phyloP scores from a whole-genome alignment of 2,888 invertebrate genomes.

The Hirtodrosophila trivittata region DNA sequence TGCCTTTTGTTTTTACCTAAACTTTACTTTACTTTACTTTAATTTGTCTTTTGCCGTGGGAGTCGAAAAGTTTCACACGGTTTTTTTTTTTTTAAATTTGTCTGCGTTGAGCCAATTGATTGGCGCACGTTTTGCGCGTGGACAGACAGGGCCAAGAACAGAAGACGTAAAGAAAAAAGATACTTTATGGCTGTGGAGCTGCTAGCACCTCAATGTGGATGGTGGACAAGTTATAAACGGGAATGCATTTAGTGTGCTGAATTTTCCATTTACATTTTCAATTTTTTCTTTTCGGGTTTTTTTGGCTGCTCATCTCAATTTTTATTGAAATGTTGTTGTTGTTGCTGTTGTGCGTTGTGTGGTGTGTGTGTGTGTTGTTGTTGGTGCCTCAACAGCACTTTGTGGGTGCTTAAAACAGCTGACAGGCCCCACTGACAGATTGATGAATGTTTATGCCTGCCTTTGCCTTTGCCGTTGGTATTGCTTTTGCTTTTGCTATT shows the following conservation, averaged over 20 bases:
- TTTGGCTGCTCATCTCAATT: conserved; percentile 44
- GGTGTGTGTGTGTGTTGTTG: conserved; percentile 7
- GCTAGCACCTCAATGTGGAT: too few relatives aligned
- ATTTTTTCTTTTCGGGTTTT: conserved; percentile 21
- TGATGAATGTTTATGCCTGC: conserved; percentile 77
- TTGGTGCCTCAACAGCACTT: conserved; percentile 68
- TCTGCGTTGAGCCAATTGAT: conserved; percentile 61
- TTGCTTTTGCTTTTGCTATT: background rate
- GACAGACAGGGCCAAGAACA: conserved; percentile 27
- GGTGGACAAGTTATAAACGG: background rate
- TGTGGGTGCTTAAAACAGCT: conserved; percentile 81
- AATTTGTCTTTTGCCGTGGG: conserved; percentile 74
- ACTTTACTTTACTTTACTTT: conserved; percentile 44
- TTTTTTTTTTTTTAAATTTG: conserved; percentile 19
- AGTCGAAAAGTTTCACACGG: conserved; percentile 69
- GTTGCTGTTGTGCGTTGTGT: conserved; percentile 21
- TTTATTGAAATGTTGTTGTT: conserved; percentile 56
- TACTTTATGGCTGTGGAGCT: background rate
- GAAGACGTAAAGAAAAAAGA: conserved; percentile 18
- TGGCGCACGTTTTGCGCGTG: conserved; percentile 79
- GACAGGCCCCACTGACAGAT: conserved; percentile 80
- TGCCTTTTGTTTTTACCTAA: conserved; percentile 2
- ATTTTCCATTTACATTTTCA: conserved; percentile 38
- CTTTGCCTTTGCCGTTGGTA: conserved; percentile 23
- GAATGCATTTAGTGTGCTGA: conserved; percentile 35